Evolutionary conservation across 2,113 vertebrate species (phyloP).

Genomic region (Tragelaphus scriptus): DNA sequence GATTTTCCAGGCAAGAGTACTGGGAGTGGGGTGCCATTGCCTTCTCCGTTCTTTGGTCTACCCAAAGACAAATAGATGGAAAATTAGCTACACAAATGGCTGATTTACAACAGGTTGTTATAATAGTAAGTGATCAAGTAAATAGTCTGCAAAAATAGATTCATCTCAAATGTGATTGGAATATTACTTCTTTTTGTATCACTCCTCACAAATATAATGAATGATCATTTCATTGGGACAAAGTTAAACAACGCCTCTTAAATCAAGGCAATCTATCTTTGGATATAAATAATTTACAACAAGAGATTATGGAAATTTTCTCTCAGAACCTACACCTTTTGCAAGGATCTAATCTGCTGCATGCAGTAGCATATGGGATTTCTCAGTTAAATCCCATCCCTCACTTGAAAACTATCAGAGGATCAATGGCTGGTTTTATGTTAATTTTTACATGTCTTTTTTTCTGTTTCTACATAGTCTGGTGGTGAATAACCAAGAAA

Average conservation of each 20-base stretch:
- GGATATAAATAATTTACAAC: background rate
- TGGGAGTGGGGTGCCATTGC: too few species aligned
- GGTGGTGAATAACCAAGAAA: background rate
- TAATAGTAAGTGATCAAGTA: background rate
- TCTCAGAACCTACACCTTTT: background rate
- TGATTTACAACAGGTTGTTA: background rate
- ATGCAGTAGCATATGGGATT: background rate
- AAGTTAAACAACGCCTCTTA: background rate
- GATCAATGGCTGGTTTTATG: background rate
- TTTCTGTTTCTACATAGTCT: background rate
- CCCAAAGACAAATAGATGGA: background rate
- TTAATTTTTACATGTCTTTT: background rate
- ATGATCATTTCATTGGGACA: background rate
- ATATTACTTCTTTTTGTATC: background rate
- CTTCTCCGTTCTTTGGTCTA: background rate
- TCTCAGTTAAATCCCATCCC: background rate
- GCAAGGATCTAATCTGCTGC: background rate
- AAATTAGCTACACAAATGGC: background rate
- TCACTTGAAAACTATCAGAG: background rate
- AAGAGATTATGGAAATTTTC: background rate
- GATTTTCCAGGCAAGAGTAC: too few species aligned
- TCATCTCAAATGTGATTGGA: background rate
- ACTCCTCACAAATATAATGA: background rate
- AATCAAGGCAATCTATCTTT: background rate
- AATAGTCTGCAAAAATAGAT: background rate